Evolutionary conservation across 1,140 invertebrate species (phyloP).

Genomic region (Danaus plexippus): DNA sequence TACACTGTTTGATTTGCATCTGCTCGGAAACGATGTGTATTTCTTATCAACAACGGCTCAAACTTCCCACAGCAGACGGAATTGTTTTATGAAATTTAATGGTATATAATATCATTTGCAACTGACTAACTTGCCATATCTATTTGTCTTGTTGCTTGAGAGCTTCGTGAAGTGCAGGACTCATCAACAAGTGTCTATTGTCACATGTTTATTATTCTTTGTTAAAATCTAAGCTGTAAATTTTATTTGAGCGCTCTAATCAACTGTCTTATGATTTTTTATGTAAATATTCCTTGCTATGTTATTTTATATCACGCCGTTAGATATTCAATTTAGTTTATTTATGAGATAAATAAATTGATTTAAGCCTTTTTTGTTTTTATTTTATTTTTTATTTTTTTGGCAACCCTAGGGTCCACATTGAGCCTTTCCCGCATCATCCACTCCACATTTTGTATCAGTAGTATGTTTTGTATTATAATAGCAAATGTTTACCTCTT

Average conservation of each 20-base stretch:
- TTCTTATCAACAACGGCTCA: not conserved
- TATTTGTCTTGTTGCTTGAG: slow-evolving; percentile 11
- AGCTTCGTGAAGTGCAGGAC: not conserved
- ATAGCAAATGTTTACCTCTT: slow-evolving; percentile 12
- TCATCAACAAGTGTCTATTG: no score
- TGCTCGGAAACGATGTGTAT: no score
- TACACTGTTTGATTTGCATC: no score
- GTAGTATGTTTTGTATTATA: slow-evolving; percentile 16
- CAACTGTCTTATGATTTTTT: slow-evolving; percentile 31
- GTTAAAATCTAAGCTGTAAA: slow-evolving; percentile 56
- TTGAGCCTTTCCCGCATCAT: slow-evolving; percentile 22
- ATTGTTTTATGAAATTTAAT: slow-evolving; percentile 43
- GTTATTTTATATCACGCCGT: slow-evolving; percentile 54
- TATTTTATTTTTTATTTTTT: slow-evolving; percentile 35
- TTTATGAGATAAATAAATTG: slow-evolving; percentile 65
- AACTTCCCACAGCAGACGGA: slow-evolving; percentile 1
- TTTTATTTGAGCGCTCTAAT: slow-evolving; percentile 52
- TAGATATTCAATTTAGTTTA: slow-evolving; percentile 61
- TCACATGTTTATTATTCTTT: slow-evolving; percentile 1
- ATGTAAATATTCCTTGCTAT: slow-evolving; percentile 61
- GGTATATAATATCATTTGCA: slow-evolving; percentile 60
- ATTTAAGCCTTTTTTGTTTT: slow-evolving; percentile 48
- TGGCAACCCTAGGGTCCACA: slow-evolving; percentile 38
- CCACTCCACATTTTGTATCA: slow-evolving; percentile 10
- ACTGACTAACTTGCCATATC: slow-evolving; percentile 21